A percentile compares a stretch with the other conserved stretches of the same genome.
Conservation (phyloP, 2,113 vertebrate species). For the Oceanodroma tethys region DNA sequence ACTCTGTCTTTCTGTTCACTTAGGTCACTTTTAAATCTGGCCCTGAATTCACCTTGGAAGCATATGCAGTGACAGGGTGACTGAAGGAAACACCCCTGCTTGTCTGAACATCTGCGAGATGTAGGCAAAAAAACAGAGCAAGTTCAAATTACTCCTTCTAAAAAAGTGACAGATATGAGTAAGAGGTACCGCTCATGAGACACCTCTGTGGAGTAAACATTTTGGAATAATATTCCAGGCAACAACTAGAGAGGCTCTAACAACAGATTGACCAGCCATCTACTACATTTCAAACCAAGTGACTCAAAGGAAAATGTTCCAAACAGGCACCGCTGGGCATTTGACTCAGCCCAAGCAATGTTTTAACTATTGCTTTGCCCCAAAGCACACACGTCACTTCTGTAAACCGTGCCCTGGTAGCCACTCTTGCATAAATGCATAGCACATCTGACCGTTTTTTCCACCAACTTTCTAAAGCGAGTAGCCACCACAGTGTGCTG, state of each 20-base stretch:
- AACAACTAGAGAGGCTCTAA: slow-evolving; percentile 51
- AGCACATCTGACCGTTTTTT: background rate
- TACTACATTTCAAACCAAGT: slow-evolving; percentile 50
- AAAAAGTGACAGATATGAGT: slow-evolving; percentile 53
- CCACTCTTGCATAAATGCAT: background rate
- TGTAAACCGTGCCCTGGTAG: background rate
- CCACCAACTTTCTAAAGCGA: background rate
- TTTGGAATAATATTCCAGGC: slow-evolving; percentile 60
- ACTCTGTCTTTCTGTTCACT: background rate
- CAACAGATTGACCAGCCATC: slow-evolving; percentile 27
- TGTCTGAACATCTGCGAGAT: slow-evolving; percentile 4
- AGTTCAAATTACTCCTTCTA: slow-evolving; percentile 18
- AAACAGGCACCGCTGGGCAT: slow-evolving; percentile 33
- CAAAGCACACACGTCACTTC: background rate
- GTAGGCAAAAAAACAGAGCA: background rate
- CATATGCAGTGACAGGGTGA: background rate
- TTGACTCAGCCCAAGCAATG: slow-evolving; percentile 12
- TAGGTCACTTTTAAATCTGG: background rate
- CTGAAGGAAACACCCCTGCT: background rate
- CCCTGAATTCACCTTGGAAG: background rate
- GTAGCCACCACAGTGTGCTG: background rate
- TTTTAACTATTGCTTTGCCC: slow-evolving; percentile 8
- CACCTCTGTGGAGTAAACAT: slow-evolving; percentile 53
- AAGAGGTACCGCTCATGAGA: slow-evolving; percentile 43
- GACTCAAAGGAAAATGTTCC: slow-evolving; percentile 58